Base-by-base conservation (phyloP, 2,113 vertebrate genomes). In the Synodontis membranacea region DNA sequence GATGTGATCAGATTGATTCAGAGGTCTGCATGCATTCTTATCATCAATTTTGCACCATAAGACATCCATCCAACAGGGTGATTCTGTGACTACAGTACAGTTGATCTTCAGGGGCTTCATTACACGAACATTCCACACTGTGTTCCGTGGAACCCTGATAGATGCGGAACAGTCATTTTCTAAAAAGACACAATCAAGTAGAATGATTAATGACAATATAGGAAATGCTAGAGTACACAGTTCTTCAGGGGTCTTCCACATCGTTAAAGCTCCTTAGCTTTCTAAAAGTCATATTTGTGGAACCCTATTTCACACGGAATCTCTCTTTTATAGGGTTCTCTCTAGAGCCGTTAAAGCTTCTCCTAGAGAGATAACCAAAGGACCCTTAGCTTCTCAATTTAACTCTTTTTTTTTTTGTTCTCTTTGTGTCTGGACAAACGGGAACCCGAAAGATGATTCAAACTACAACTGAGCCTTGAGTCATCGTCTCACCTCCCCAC, bases 21-120 rank as follows among this genome's bases (percentile, higher is more conserved):
- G 0, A 37, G 39, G 1, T 2, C 56, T 4, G 1, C 0, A 50
- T 0, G 0, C 0, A 42, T 34, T 0, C 0, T 5, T 46, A 3
- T 34, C 28, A 75, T 82, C 28, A 15, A 17, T 0, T 90, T 91
- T 94, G 70, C 50, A 66, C 94, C 94, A 96, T 84, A 5, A 3
- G 0, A 93, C 19, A 4, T 1, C 0, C 60, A 84, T 19, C 46
- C 44, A 48, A 50, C 89, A 48, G 4, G 60, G 5, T 0, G 0
- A 0, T 25, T 72, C 89, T 93, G 39, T 86, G 31, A 0, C 0
- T 0, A 94, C 25, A 19, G 86, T 0, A 62, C 95, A 95, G 0
- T 88, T 15, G 23, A 96, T 92, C 56, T 0, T 3, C 4, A 95
- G 2, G 0, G 0, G 0, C 0, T 44, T 0, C 60, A 12, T 75